Evolutionary conservation across 2,888 invertebrate genomes (phyloP), one percentile per base, ranked within the genome.

Genomic region (Diaperis boleti): DNA sequence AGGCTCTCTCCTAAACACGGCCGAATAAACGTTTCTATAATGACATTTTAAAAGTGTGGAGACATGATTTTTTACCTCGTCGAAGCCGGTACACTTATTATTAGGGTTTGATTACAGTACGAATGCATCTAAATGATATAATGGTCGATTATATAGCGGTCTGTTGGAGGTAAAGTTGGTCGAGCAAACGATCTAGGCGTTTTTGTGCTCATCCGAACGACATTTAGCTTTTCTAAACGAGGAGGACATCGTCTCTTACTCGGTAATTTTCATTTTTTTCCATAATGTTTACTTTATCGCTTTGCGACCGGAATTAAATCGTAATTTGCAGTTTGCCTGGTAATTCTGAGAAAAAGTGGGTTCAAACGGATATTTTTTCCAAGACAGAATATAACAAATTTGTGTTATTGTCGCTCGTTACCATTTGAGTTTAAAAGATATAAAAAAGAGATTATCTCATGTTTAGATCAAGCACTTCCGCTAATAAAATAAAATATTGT

Each of bases 31-130:
- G 70, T 64, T 65, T 71, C 69, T 74, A n/a, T n/a, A 74, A 74
- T 74, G 74, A 70, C 72, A 71, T 74, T 73, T 74, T 73, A 72
- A 74, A 72, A 73, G 71, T 71, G 70, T 64, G 69, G 70, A 70
- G 72, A 71, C 71, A 67, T 54, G 61, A n/a, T 57, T 69, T 68
- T 69, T 69, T 68, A 54, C 37, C 26, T 47, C 54, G 56, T 14
- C 14, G 15, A 37, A 62, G 29, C 49, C 56, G 57, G 11, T 69
- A 64, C 59, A 63, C 65, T 63, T 56, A 54, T 60, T 67, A 68
- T 69, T 73, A 73, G 64, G 59, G 52, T 62, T 65, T 72, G 72
- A 73, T 73, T 73, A 69, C 61, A 55, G 70, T 64, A 64, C 63
- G 59, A 62, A 63, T 66, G 64, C 66, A 64, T 47, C 65, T 69